Percentiles rank a stretch among this genome's conserved stretches.
Conservation (phyloP, 2,888 invertebrate genomes). For the Anticlea derivata region DNA sequence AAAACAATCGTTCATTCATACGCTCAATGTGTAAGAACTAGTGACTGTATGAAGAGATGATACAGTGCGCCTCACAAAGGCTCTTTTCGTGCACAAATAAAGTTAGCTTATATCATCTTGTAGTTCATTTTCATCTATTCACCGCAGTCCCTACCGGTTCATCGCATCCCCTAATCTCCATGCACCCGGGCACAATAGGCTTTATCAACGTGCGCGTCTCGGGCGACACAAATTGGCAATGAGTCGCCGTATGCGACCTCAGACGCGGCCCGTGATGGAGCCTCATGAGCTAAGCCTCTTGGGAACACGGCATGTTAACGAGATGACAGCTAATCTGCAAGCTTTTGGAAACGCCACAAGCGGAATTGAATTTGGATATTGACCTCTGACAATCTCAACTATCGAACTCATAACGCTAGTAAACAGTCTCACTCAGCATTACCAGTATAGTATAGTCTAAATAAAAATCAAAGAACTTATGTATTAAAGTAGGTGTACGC, state of each 20-base stretch:
- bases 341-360: constrained; percentile 4
- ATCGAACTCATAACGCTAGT: not conserved
- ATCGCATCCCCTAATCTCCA: constrained; percentile 56
- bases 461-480: too few species aligned
- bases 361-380: not conserved
- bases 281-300: constrained; percentile 21
- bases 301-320: constrained; percentile 9
- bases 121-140: not conserved
- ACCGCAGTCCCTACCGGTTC: constrained; percentile 22
- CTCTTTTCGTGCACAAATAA: too few species aligned
- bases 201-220: constrained; percentile 72
- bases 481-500: too few species aligned
- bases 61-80: too few species aligned
- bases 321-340: constrained; percentile 10
- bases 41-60: too few species aligned
- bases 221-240: constrained; percentile 70
- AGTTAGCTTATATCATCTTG: too few species aligned
- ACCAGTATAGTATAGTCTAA: too few species aligned
- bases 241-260: constrained; percentile 46
- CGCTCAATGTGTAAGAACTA: too few species aligned
- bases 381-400: not conserved
- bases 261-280: constrained; percentile 7
- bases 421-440: too few species aligned
- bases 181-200: constrained; percentile 68
- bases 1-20: too few species aligned